Percentiles rank a stretch among this genome's conserved stretches.
These are phyloP conservation scores for Mythimna loreyi DNA, from an alignment of 2,888 invertebrate species.

Conservation along the genomic window DNA sequence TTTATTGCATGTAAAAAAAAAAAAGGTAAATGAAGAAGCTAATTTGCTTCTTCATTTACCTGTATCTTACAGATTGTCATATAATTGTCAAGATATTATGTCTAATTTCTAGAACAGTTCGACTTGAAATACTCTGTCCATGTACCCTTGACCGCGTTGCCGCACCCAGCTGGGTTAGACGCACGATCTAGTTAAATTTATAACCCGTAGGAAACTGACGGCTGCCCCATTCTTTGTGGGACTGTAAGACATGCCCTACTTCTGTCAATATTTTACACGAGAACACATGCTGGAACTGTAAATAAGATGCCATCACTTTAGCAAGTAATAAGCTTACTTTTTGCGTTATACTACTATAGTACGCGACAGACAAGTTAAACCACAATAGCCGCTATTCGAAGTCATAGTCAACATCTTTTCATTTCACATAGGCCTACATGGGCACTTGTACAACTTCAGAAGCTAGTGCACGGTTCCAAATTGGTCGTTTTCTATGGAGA, in stretches of 20 bases:
- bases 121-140: conserved; percentile 20
- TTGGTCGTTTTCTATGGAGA: too few species aligned
- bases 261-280: conserved; percentile 41
- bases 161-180: conserved; percentile 55
- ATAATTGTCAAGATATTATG: neutral
- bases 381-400: too few species aligned
- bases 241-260: conserved; percentile 45
- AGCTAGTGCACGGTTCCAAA: too few species aligned
- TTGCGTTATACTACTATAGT: neutral
- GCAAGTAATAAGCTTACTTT: neutral
- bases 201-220: conserved; percentile 57
- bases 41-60: too few species aligned
- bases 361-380: too few species aligned
- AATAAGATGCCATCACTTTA: conserved; percentile 9
- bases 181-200: conserved; percentile 68
- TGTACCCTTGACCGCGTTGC: conserved; percentile 51
- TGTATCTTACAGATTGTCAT: neutral
- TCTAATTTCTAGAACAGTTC: conserved; percentile 27
- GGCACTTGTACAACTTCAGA: too few species aligned
- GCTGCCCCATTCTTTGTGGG: conserved; percentile 37
- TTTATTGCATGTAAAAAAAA: too few species aligned
- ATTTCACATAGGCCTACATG: too few species aligned
- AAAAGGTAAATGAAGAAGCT: too few species aligned
- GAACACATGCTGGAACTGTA: conserved; percentile 19
- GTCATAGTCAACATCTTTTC: too few species aligned